phyloP scores from a whole-genome alignment of 2,113 vertebrate species.

The Morone saxatilis region DNA sequence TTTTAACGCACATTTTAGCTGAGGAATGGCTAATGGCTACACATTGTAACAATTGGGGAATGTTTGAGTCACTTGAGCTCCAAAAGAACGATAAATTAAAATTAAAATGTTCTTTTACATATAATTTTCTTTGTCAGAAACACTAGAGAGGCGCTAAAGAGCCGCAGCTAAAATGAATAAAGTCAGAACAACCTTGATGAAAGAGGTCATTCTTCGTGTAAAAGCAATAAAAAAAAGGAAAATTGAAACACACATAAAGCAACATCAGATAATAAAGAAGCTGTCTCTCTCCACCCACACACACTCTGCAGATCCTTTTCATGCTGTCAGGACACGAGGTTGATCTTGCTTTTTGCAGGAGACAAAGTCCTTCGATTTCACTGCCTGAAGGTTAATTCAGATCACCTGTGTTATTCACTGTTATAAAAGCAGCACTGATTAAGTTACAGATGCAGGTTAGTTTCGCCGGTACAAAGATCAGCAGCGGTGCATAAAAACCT shows the following conservation, averaged over 20 bases:
- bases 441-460: background rate
- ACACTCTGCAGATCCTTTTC: background rate
- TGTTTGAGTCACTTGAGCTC: too few relatives aligned
- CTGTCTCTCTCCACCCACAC: background rate
- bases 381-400: background rate
- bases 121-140: too few relatives aligned
- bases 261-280: background rate
- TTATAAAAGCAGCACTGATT: background rate
- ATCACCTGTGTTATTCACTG: background rate
- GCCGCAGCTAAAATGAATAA: background rate
- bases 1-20: too few relatives aligned
- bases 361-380: background rate
- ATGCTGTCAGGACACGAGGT: too few relatives aligned
- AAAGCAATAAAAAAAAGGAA: background rate
- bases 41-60: too few relatives aligned
- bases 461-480: background rate
- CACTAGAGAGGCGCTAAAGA: too few relatives aligned
- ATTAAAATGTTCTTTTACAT: too few relatives aligned
- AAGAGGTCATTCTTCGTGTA: background rate
- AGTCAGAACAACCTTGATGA: background rate
- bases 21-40: too few relatives aligned
- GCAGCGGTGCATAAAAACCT: background rate
- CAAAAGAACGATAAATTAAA: too few relatives aligned
- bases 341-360: background rate
- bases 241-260: too few relatives aligned